phyloP scores from a whole-genome alignment of 2,888 invertebrate species.

The Orthosia cruda region DNA sequence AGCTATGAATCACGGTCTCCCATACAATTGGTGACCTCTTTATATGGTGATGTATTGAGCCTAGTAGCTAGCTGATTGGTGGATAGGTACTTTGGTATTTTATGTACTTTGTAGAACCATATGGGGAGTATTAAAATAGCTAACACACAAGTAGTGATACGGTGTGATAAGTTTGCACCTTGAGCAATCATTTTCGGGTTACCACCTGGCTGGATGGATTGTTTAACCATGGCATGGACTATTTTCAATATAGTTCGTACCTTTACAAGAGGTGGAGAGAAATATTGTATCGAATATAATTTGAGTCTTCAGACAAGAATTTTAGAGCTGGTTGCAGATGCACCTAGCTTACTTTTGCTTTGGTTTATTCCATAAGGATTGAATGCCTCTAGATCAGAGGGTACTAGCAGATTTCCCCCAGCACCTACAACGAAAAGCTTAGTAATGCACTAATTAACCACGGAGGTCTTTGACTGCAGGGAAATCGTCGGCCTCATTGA shows the following conservation, averaged over 20 bases:
- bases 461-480: no score
- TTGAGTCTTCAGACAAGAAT: no score
- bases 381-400: neutral
- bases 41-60: slow-evolving; percentile 25
- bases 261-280: no score
- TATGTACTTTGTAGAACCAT: neutral
- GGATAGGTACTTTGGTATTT: neutral
- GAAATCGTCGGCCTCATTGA: no score
- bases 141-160: neutral
- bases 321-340: no score
- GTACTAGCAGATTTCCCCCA: no score
- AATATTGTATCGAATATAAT: no score
- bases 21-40: slow-evolving; percentile 35
- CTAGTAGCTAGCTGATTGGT: slow-evolving; percentile 1
- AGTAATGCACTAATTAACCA: no score
- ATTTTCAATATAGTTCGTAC: neutral
- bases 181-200: neutral
- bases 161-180: neutral
- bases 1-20: slow-evolving; percentile 33
- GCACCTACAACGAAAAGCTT: no score
- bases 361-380: neutral
- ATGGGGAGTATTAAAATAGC: neutral
- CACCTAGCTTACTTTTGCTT: no score
- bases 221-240: neutral
- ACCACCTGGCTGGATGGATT: no score